Percentiles rank a stretch among this genome's conserved stretches.
Evolutionary conservation across 2,888 invertebrate species (phyloP).

Genomic region (Odontomyia ornata): DNA sequence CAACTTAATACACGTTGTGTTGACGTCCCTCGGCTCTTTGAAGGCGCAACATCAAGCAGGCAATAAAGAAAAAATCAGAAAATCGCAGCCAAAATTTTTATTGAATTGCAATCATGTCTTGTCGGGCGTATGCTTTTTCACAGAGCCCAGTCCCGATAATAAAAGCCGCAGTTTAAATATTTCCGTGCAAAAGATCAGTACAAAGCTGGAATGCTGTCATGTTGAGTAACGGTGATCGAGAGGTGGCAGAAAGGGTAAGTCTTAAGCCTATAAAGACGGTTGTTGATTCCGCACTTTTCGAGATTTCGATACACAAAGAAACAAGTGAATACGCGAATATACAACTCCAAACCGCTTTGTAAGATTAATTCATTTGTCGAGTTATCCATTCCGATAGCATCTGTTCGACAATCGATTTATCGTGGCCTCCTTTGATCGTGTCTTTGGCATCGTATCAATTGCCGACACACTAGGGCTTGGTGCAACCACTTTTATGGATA

Average conservation of each 20-base stretch:
- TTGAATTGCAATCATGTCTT: not conserved
- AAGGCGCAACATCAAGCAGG: not conserved
- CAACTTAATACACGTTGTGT: slow-evolving; percentile 15
- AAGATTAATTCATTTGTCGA: not conserved
- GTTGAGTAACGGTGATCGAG: not conserved
- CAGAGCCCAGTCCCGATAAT: not conserved
- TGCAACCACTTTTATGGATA: not conserved
- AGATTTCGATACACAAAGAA: not conserved
- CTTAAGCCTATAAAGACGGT: not conserved
- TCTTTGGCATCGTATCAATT: not conserved
- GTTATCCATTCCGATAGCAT: not conserved
- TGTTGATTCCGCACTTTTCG: too few species aligned
- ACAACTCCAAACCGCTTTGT: not conserved
- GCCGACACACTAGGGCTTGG: not conserved
- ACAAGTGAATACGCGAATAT: not conserved
- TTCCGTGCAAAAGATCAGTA: slow-evolving; percentile 23
- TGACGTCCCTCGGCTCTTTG: slow-evolving; percentile 16
- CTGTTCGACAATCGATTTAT: not conserved
- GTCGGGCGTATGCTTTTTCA: slow-evolving; percentile 10
- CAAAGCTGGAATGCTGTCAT: slow-evolving; percentile 3
- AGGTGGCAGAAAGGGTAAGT: not conserved
- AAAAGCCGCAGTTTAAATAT: slow-evolving; percentile 6
- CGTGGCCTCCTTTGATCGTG: not conserved
- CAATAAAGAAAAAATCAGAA: not conserved
- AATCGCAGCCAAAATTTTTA: slow-evolving; percentile 7